Evolutionary conservation across 2,113 vertebrate genomes (phyloP).

Genomic region (Penelope pileata): DNA sequence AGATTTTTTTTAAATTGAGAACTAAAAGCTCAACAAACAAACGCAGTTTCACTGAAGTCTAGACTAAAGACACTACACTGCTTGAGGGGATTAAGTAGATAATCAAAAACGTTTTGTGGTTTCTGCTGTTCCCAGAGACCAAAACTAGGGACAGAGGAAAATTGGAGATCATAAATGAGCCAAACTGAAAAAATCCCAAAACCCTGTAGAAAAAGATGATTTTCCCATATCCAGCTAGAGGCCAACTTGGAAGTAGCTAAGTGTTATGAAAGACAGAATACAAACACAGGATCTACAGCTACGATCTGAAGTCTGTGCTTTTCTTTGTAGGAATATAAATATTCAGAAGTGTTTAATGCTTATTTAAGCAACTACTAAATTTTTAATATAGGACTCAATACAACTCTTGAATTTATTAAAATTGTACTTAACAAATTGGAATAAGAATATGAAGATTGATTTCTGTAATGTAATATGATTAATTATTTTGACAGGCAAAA

Average conservation of each 20-base stretch:
- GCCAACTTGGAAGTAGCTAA: background rate
- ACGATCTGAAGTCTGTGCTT: background rate
- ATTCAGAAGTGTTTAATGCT: background rate
- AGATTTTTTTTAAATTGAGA: background rate
- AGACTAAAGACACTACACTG: conserved; percentile 13
- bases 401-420: background rate
- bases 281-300: background rate
- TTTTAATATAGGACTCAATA: background rate
- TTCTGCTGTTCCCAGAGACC: conserved; percentile 42
- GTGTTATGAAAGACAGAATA: background rate
- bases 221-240: background rate
- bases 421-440: background rate
- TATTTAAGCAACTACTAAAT: background rate
- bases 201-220: background rate
- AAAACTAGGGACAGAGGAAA: conserved; percentile 17
- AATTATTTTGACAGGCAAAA: background rate
- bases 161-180: background rate
- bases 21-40: conserved; percentile 38
- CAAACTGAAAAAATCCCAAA: background rate
- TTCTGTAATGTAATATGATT: background rate
- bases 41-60: conserved; percentile 36
- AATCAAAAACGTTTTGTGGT: conserved; percentile 53
- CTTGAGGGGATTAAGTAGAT: conserved; percentile 31
- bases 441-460: background rate
- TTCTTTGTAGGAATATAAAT: background rate